These are phyloP conservation scores for Pseudococcus longispinus DNA, from an alignment of 2,888 invertebrate species.

Conservation along the genomic window DNA sequence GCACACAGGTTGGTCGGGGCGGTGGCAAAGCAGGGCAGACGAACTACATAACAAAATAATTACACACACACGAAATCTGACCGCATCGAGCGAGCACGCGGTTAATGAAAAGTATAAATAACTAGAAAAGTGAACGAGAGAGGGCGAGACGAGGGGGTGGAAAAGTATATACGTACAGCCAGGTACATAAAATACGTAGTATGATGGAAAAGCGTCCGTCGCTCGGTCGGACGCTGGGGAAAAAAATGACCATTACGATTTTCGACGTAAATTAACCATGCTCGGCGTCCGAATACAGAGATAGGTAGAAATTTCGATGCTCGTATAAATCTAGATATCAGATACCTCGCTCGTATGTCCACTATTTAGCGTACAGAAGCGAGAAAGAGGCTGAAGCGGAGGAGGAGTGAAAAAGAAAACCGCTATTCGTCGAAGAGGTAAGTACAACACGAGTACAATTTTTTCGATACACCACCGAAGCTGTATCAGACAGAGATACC, in stretches of 20 bases:
- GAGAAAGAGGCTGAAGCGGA: background rate
- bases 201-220: background rate
- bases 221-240: background rate
- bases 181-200: background rate
- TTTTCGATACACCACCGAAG: background rate
- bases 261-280: background rate
- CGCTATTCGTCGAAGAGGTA: background rate
- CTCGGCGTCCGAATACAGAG: background rate
- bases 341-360: background rate
- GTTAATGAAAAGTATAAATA: conserved; percentile 16
- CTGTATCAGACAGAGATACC: background rate
- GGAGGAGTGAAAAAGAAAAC: background rate
- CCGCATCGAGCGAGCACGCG: background rate
- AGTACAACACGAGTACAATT: background rate
- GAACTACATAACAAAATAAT: background rate
- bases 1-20: background rate
- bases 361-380: background rate
- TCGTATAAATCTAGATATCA: conserved; percentile 21
- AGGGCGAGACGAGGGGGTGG: background rate
- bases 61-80: conserved; percentile 6
- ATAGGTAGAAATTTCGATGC: background rate
- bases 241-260: background rate
- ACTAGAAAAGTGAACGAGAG: background rate
- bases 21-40: background rate
- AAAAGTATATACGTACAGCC: background rate